Percentiles rank a stretch among this genome's conserved stretches.
phyloP scores from a whole-genome alignment of 2,113 vertebrate species.

The Oxyruncus cristatus region DNA sequence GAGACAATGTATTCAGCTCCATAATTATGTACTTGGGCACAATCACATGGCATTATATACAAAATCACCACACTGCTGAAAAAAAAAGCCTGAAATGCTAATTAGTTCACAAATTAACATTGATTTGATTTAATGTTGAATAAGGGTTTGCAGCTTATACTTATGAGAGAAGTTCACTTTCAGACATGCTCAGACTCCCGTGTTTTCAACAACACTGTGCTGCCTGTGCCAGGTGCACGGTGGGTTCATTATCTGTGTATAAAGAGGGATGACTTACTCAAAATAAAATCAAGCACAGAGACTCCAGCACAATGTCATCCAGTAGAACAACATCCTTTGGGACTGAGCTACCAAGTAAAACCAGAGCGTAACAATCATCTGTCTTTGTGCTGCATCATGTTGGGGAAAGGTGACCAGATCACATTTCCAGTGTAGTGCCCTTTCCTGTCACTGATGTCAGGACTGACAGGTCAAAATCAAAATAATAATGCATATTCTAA shows the following conservation, averaged over 20 bases:
- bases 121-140: slow-evolving; percentile 84
- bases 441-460: slow-evolving; percentile 40
- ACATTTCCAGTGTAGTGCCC: neutral
- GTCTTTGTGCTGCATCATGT: slow-evolving; percentile 22
- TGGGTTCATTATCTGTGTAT: slow-evolving; percentile 56
- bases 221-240: slow-evolving; percentile 51
- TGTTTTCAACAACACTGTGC: slow-evolving; percentile 66
- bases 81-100: slow-evolving; percentile 77
- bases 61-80: slow-evolving; percentile 69
- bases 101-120: slow-evolving; percentile 83
- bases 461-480: slow-evolving; percentile 32
- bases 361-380: neutral
- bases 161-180: slow-evolving; percentile 70
- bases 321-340: neutral
- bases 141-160: slow-evolving; percentile 78
- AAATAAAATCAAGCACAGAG: slow-evolving; percentile 59
- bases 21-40: slow-evolving; percentile 73
- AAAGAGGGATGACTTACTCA: slow-evolving; percentile 41
- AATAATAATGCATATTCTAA: slow-evolving; percentile 60
- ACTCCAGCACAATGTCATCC: slow-evolving; percentile 47
- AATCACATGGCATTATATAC: slow-evolving; percentile 76
- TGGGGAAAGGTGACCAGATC: neutral
- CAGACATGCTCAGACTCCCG: slow-evolving; percentile 60
- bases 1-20: slow-evolving; percentile 77
- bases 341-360: neutral